Evolutionary conservation across 2,797 vertebrate species (phyloP).

Genomic region (Gadopsis bispinosus): DNA sequence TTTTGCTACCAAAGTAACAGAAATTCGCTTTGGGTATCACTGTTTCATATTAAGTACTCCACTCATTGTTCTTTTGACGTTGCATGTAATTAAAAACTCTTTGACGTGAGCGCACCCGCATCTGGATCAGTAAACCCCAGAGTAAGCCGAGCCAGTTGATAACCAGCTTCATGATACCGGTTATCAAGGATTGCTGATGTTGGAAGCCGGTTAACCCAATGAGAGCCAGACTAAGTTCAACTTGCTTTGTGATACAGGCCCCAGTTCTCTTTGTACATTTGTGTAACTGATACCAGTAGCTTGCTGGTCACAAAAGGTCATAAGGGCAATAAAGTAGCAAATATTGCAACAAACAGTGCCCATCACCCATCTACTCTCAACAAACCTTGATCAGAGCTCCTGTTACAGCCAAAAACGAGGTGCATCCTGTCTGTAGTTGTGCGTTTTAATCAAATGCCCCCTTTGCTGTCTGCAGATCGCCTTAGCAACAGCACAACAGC

Average conservation of each 20-base stretch:
- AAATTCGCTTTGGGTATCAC: not conserved
- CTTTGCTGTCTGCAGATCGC: conserved; percentile 12
- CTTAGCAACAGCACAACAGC: conserved; percentile 10
- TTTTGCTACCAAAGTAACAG: not conserved
- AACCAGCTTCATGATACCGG: not conserved
- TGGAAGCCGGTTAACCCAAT: not conserved
- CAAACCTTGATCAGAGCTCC: conserved; percentile 11
- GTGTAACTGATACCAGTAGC: conserved; percentile 42
- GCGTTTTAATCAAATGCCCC: conserved; percentile 21
- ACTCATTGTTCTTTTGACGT: not conserved
- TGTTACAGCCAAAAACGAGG: conserved; percentile 4
- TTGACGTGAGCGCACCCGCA: not conserved
- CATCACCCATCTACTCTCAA: conserved; percentile 8
- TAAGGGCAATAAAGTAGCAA: conserved; percentile 6
- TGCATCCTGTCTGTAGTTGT: conserved; percentile 22
- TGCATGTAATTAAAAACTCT: not conserved
- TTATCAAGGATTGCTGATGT: not conserved
- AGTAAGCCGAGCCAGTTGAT: not conserved
- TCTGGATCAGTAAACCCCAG: not conserved
- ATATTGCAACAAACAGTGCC: conserved; percentile 32
- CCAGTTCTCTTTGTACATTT: conserved; percentile 19
- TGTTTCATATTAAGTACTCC: not conserved
- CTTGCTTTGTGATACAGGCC: conserved; percentile 25
- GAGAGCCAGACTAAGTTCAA: not conserved
- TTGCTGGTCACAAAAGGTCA: conserved; percentile 51